Evolutionary conservation across 1,140 invertebrate genomes (phyloP), one percentile per base, ranked within the genome.

Genomic region (Physella acuta): DNA sequence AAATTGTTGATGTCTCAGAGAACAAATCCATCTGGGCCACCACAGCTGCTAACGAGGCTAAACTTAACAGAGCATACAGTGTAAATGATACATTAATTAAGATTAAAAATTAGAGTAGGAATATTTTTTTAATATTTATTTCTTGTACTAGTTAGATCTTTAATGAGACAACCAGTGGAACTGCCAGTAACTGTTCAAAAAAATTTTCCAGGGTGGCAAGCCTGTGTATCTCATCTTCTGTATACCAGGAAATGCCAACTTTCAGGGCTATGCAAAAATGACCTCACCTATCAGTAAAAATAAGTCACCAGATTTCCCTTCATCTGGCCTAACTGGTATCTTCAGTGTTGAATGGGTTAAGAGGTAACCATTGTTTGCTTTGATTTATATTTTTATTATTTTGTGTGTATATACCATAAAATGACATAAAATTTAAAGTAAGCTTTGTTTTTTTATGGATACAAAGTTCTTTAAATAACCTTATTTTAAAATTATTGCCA

Each of bases 211-310:
- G 86, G 83, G 86, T 63, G 85, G 86, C 11, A 87, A 85, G 72
- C 81, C 76, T 31, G 85, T 88, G 31, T 82, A 85, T 71, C 76
- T 88, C 49, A 82, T 88, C 53, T 88, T 87, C 76, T 87, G 86
- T 36, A 79, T 87, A 17, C 87, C 88, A 77, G 85, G 87, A n/a
- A 86, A 84, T 73, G 85, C 85, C 14, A 85, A 87, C 70, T 88
- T 88, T 69, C 87, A 88, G 76, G 88, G 88, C 36, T 87, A 85
- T 80, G 87, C 88, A 11, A 79, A 75, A 55, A 82, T 88, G 75
- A 80, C 75, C 5, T 81, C 80, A 14, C 70, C 77, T 31, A 74
- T 78, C 34, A 74, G 75, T n/a, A 78, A 82, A 37, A 84, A 87
- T 33, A 82, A 78, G 36, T 78, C 79, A 33, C 78, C 78, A 39